phyloP scores from a whole-genome alignment of 1,140 invertebrate species.

The Drosophila lacteicornis region DNA sequence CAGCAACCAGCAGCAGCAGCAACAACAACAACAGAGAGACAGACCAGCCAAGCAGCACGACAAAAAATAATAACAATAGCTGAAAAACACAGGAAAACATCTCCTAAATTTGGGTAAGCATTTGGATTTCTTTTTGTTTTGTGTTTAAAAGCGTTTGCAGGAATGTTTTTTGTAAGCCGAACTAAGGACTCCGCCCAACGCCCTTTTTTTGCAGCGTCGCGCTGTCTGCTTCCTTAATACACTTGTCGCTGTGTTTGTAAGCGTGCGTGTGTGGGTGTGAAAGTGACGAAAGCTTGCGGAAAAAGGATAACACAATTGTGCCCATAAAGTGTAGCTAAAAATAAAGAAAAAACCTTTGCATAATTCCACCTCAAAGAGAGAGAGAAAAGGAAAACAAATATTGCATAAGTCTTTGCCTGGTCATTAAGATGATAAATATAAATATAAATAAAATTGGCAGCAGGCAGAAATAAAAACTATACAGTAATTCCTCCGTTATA shows the following conservation, averaged over 20 bases:
- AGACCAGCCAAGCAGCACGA: constrained; percentile 18
- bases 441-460: constrained; percentile 40
- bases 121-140: constrained; percentile 15
- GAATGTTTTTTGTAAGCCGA: constrained; percentile 7
- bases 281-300: constrained; percentile 67
- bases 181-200: constrained; percentile 68
- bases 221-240: constrained; percentile 70
- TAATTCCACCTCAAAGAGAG: constrained; percentile 24
- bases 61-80: constrained; percentile 52
- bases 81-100: constrained; percentile 13
- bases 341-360: constrained; percentile 29
- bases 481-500: neutral
- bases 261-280: constrained; percentile 52
- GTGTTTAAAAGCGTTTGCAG: neutral
- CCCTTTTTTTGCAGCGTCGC: constrained; percentile 73
- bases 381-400: neutral
- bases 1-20: constrained; percentile 13
- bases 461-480: constrained; percentile 10
- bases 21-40: constrained; percentile 30
- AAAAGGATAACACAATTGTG: constrained; percentile 65
- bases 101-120: constrained; percentile 48
- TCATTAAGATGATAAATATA: constrained; percentile 46
- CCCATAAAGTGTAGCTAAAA: constrained; percentile 26
- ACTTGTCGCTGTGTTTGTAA: constrained; percentile 19
- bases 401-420: constrained; percentile 59